Base-by-base conservation (phyloP, 1,140 invertebrate species). In the Aphaenogaster ashmeadi region DNA sequence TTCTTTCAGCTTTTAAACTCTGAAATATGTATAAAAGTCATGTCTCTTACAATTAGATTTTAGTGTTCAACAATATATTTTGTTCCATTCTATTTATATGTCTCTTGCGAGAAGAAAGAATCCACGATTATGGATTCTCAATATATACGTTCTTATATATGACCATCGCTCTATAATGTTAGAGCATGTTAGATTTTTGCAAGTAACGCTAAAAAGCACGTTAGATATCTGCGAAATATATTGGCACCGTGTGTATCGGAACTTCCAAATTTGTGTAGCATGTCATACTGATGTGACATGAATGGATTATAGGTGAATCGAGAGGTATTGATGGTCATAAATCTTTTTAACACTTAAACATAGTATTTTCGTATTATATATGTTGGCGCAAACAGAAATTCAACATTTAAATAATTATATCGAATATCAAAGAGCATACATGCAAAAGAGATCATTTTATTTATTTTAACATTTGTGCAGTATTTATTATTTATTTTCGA, bases 301-400 rank as follows among this genome's bases (percentile, higher is more conserved):
- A 69, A 69, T 69, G 41, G 66, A 69, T 67, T 67, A 44, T 69
- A 69, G 41, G 6, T 18, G 66, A 47, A 69, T 69, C 66, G 21
- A 27, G 41, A 69, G 66, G 27, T 69, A 69, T 69, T 27, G 41
- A 69, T 50, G 21, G 21, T 47, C 41, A 15, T 50, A 69, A 69
- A 69, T 69, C 41, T 69, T 69, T 69, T 47, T 33, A 47, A 50
- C 21, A 69, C 41, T 50, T 50, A 47, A 50, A 69, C 66, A 27
- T 69, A 50, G 13, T 50, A 69, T 47, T 8, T 8, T 27, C 2
- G 18, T 69, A 69, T n/a, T 21, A 8, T 54, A 62, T 3, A 69
- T 69, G 13, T 50, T n/a, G 38, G 6, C 15, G n/a, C 21, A 50
- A 69, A 6, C 41, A 47, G 6, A 69, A 27, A 47, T 69, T 11